Conservation (phyloP, 2,888 invertebrate genomes). For the Philereme vetulata region DNA sequence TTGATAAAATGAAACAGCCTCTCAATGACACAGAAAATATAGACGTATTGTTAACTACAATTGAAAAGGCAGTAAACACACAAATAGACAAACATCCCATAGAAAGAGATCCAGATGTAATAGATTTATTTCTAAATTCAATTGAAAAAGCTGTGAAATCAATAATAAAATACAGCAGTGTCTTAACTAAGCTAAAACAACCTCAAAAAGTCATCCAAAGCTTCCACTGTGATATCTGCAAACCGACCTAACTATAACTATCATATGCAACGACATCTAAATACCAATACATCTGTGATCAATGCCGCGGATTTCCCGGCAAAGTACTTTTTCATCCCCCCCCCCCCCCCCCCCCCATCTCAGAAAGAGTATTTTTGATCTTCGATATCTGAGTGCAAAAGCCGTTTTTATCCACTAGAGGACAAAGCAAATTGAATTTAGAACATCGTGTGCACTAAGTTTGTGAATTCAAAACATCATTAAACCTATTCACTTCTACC, state of each 20-base stretch:
- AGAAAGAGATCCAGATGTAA: neutral
- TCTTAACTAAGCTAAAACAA: constrained; percentile 5
- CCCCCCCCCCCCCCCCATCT: too few relatives aligned
- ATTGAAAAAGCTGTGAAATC: constrained; percentile 19
- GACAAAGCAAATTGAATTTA: too few relatives aligned
- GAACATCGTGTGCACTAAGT: too few relatives aligned
- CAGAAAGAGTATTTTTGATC: too few relatives aligned
- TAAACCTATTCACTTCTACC: too few relatives aligned
- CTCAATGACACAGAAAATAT: constrained; percentile 18
- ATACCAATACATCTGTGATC: constrained; percentile 67
- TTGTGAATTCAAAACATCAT: too few relatives aligned
- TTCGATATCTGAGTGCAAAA: too few relatives aligned
- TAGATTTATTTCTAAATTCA: constrained; percentile 19
- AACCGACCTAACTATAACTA: constrained; percentile 56
- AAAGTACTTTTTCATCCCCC: constrained; percentile 54
- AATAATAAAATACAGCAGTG: constrained; percentile 7
- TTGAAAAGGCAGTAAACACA: constrained; percentile 25
- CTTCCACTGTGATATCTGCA: constrained; percentile 59
- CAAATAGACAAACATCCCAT: neutral
- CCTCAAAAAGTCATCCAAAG: constrained; percentile 21
- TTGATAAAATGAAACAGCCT: constrained; percentile 3
- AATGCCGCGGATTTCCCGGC: constrained; percentile 66
- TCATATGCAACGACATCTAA: constrained; percentile 69
- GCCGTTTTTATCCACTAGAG: too few relatives aligned
- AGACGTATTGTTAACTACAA: constrained; percentile 30